These are phyloP conservation scores for Propsilocerus akamusi DNA, from an alignment of 1,140 invertebrate species.

Conservation along the genomic window DNA sequence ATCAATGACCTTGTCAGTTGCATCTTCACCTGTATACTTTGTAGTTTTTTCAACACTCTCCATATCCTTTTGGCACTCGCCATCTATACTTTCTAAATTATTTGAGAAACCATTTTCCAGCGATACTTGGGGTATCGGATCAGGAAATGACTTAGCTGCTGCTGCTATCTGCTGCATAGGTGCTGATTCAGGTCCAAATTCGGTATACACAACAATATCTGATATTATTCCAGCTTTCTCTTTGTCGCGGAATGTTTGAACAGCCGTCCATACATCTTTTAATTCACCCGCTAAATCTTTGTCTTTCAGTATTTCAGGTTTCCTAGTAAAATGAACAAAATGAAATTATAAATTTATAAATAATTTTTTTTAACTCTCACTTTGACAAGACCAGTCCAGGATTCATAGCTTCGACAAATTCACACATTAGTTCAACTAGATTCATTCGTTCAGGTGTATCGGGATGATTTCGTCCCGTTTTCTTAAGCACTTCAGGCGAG, in stretches of 20 bases:
- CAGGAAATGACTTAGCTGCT: too few species aligned
- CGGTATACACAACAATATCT: background rate
- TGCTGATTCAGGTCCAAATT: conserved; percentile 10
- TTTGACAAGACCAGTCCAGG: conserved; percentile 33
- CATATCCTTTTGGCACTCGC: background rate
- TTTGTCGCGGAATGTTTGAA: conserved; percentile 39
- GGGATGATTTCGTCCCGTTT: conserved; percentile 41
- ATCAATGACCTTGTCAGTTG: too few species aligned
- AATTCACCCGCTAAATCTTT: conserved; percentile 47
- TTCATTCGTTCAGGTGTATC: conserved; percentile 40
- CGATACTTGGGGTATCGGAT: too few species aligned
- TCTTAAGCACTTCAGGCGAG: conserved; percentile 43
- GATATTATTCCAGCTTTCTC: conserved; percentile 23
- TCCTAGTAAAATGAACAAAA: conserved; percentile 16
- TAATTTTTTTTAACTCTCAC: conserved; percentile 6
- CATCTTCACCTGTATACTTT: background rate
- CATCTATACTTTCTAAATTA: background rate
- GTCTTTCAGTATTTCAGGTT: conserved; percentile 42
- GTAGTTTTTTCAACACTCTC: background rate
- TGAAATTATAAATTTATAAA: background rate
- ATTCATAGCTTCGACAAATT: conserved; percentile 52
- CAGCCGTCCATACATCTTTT: conserved; percentile 50
- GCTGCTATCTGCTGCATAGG: conserved; percentile 13
- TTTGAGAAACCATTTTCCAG: too few species aligned
- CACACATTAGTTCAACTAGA: conserved; percentile 41